A percentile compares a stretch with the other conserved stretches of the same genome.
Conservation (phyloP, 1,140 invertebrate species). For the Cyrtorhinus lividipennis region DNA sequence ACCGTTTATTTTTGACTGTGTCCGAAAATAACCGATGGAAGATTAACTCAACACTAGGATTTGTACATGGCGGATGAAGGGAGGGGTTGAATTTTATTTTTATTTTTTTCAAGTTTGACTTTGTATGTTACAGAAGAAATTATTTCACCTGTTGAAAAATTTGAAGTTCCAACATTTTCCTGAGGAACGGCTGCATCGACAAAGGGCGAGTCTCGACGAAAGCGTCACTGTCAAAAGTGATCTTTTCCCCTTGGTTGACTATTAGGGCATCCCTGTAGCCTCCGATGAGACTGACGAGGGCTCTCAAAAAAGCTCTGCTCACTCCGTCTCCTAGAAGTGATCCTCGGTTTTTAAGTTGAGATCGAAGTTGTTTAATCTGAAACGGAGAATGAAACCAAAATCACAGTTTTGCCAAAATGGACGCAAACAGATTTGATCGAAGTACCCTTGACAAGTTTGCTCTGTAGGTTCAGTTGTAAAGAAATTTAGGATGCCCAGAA, state of each 20-base stretch:
- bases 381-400: constrained; percentile 26
- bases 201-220: constrained; percentile 70
- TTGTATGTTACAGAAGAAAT: no score
- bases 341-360: constrained; percentile 51
- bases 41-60: no score
- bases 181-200: constrained; percentile 72
- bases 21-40: no score
- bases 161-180: constrained; percentile 81
- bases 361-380: constrained; percentile 49
- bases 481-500: no score
- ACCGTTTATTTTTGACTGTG: no score
- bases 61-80: no score
- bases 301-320: constrained; percentile 74
- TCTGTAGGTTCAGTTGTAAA: constrained; percentile 23
- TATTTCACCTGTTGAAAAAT: constrained; percentile 88
- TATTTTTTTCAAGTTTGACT: no score
- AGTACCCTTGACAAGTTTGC: constrained; percentile 19
- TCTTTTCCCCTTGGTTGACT: constrained; percentile 61
- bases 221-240: constrained; percentile 70
- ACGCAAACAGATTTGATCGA: no score
- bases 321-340: constrained; percentile 72
- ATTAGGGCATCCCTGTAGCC: constrained; percentile 82
- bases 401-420: constrained; percentile 2
- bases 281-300: constrained; percentile 80
- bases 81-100: no score